These are phyloP conservation scores for Ditula angustiorana DNA, from an alignment of 2,888 invertebrate genomes.

Conservation along the genomic window DNA sequence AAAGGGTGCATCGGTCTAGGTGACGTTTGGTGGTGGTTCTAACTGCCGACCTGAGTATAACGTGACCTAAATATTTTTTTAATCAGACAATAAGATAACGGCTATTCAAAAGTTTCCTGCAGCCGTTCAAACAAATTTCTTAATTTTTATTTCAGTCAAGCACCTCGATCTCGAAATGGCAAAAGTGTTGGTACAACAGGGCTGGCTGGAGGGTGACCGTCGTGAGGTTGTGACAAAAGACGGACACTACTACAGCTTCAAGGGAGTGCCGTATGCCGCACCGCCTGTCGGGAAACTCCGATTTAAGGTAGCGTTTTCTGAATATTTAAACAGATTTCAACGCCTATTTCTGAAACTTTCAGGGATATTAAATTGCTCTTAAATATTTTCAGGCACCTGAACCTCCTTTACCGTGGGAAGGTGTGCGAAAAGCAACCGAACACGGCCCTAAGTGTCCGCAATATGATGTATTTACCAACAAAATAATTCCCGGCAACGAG, in stretches of 20 bases:
- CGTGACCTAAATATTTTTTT: too few relatives aligned
- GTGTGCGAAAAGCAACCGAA: constrained; percentile 57
- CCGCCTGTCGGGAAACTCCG: constrained; percentile 77
- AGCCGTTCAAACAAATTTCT: too few relatives aligned
- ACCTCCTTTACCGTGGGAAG: constrained; percentile 58
- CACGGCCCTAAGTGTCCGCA: constrained; percentile 60
- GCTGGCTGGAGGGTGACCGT: constrained; percentile 53
- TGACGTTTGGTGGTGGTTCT: too few relatives aligned
- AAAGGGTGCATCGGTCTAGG: too few relatives aligned
- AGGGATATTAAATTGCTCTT: neutral
- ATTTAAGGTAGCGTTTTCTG: constrained; percentile 80
- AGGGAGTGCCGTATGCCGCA: constrained; percentile 80
- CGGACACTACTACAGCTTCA: constrained; percentile 57
- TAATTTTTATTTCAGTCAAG: neutral
- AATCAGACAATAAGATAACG: too few relatives aligned
- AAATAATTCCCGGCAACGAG: constrained; percentile 51
- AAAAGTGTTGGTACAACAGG: constrained; percentile 55
- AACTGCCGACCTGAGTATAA: too few relatives aligned
- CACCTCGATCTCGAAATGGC: neutral
- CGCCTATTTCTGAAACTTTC: neutral
- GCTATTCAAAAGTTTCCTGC: too few relatives aligned
- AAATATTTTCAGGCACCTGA: constrained; percentile 55
- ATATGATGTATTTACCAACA: constrained; percentile 50
- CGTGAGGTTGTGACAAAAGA: constrained; percentile 48
- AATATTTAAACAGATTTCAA: too few relatives aligned